Percentiles rank a stretch among this genome's conserved stretches.
phyloP scores from a whole-genome alignment of 2,113 vertebrate genomes.

The Puffinus mauretanicus region DNA sequence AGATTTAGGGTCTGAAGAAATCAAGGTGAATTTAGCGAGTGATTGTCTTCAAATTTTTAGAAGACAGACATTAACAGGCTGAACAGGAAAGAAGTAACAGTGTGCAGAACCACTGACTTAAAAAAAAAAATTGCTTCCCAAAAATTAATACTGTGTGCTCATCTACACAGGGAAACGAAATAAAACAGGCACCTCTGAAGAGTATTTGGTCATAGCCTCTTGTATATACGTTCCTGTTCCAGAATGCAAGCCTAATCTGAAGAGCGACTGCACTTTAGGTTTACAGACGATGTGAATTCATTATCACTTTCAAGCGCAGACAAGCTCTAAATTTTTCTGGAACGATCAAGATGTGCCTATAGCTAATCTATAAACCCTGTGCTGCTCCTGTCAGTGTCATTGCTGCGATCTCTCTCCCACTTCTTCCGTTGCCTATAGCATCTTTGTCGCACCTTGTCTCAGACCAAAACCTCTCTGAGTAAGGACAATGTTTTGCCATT shows the following conservation, averaged over 20 bases:
- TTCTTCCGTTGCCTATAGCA: background rate
- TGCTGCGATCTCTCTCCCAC: background rate
- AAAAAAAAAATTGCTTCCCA: background rate
- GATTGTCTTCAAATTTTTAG: background rate
- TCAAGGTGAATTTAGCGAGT: background rate
- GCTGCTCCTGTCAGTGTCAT: background rate
- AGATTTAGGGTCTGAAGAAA: background rate
- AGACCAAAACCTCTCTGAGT: background rate
- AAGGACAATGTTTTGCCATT: background rate
- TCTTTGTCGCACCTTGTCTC: background rate
- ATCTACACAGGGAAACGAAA: background rate
- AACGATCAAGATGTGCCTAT: background rate
- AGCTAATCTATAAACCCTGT: background rate
- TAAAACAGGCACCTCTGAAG: rapidly evolving
- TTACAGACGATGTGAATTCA: background rate
- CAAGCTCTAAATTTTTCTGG: background rate
- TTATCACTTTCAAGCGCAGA: background rate
- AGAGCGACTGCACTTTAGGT: background rate
- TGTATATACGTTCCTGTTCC: rapidly evolving
- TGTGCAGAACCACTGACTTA: background rate
- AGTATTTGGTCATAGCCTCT: rapidly evolving
- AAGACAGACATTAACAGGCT: background rate
- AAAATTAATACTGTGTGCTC: background rate
- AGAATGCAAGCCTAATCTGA: rapidly evolving
- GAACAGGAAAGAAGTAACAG: background rate